A percentile compares a stretch with the other conserved stretches of the same genome.
Evolutionary conservation across 2,888 invertebrate species (phyloP).

Genomic region (Xanthorhoe spadicearia): DNA sequence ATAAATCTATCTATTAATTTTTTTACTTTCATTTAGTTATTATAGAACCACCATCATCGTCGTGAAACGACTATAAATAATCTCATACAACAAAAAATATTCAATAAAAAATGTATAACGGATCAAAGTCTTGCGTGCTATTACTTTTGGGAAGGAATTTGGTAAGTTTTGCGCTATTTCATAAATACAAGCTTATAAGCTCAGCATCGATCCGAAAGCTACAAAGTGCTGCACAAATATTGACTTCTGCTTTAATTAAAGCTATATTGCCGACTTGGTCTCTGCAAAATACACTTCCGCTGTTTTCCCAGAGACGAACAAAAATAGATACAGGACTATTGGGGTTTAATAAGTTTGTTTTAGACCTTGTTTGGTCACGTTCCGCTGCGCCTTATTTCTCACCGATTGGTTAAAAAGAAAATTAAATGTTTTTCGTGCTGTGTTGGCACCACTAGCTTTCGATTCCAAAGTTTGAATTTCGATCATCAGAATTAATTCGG

Average conservation of each 20-base stretch:
- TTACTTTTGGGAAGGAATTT: background rate
- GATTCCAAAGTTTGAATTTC: too few species aligned
- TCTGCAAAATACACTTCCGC: slow-evolving; percentile 42
- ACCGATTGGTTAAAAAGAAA: background rate
- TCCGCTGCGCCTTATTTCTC: slow-evolving; percentile 5
- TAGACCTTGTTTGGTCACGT: slow-evolving; percentile 15
- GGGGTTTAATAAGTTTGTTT: slow-evolving; percentile 32
- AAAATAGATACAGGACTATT: slow-evolving; percentile 34
- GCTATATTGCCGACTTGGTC: slow-evolving; percentile 58
- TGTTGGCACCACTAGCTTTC: too few species aligned
- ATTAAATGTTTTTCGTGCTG: too few species aligned
- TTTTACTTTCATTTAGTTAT: too few species aligned
- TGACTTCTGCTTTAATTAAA: slow-evolving; percentile 66
- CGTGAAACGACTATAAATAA: too few species aligned
- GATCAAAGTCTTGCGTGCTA: too few species aligned
- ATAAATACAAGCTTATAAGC: background rate
- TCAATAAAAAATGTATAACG: too few species aligned
- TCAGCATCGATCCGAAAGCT: slow-evolving; percentile 15
- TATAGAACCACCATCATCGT: too few species aligned
- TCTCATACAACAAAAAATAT: too few species aligned
- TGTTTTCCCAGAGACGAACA: slow-evolving; percentile 40
- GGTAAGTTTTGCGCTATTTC: background rate
- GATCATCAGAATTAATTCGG: too few species aligned
- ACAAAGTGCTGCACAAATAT: slow-evolving; percentile 60
- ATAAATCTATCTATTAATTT: too few species aligned